These are phyloP conservation scores for Amphiduros pacificus DNA, from an alignment of 2,888 invertebrate genomes.

Conservation along the genomic window DNA sequence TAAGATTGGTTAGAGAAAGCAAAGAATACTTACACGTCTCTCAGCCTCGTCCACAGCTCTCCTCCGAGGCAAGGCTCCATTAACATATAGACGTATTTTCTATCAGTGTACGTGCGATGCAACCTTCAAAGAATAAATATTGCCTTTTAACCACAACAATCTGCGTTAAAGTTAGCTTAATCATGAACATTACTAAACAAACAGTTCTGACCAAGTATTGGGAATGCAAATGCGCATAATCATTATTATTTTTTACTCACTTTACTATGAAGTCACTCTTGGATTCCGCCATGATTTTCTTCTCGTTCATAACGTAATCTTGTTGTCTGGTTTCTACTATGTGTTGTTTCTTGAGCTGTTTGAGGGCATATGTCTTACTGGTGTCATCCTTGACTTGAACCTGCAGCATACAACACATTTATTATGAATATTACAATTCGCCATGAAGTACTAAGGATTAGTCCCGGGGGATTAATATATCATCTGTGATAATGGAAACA, in stretches of 20 bases:
- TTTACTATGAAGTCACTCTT: slow-evolving; percentile 93
- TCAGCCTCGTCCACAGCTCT: slow-evolving; percentile 95
- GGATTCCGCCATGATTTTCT: slow-evolving; percentile 92
- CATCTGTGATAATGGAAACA: no score
- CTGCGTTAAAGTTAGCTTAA: no score
- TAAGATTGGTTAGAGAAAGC: no score
- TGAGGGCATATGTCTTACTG: slow-evolving; percentile 80
- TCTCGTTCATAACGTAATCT: slow-evolving; percentile 98
- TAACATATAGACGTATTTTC: slow-evolving; percentile 96
- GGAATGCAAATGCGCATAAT: no score
- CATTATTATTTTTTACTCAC: no score
- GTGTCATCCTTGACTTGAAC: slow-evolving; percentile 81
- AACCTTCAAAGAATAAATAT: no score
- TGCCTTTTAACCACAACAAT: no score
- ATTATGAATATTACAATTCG: no score
- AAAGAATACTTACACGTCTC: slow-evolving; percentile 64
- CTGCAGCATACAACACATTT: slow-evolving; percentile 34
- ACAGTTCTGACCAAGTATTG: no score
- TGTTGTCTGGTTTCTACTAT: slow-evolving; percentile 98
- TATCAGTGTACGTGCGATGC: slow-evolving; percentile 95
- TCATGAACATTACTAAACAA: no score
- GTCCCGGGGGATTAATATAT: no score
- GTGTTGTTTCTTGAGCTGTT: slow-evolving; percentile 95
- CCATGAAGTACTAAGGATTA: no score
- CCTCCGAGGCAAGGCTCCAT: slow-evolving; percentile 99